Percentiles rank a stretch among this genome's conserved stretches.
Conservation (phyloP, 2,113 vertebrate species). For the Macaca mulatta region DNA sequence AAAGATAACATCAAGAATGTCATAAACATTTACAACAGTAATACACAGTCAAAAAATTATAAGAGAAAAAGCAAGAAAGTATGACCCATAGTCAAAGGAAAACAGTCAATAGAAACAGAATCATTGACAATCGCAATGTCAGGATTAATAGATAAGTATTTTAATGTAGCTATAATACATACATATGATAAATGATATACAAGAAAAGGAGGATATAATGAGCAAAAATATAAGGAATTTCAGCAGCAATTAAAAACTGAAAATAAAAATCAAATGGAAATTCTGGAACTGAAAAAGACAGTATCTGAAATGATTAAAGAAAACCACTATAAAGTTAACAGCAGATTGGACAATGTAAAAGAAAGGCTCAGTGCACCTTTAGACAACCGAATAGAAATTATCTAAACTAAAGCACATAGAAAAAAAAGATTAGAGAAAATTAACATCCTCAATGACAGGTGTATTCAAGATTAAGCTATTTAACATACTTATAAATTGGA, state of each 20-base stretch:
- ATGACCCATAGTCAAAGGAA: neutral
- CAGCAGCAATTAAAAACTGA: neutral
- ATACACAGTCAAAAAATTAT: neutral
- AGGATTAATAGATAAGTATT: neutral
- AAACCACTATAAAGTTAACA: neutral
- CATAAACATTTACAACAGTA: neutral
- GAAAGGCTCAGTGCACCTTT: neutral
- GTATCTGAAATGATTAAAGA: neutral
- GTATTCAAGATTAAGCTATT: neutral
- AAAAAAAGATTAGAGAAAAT: neutral
- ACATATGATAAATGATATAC: neutral
- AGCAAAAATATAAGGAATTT: neutral
- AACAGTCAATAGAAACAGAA: neutral
- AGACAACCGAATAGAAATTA: neutral
- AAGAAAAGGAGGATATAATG: neutral
- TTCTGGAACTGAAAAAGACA: neutral
- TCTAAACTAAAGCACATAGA: neutral
- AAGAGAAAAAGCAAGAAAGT: neutral
- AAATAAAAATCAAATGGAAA: neutral
- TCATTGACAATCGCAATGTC: neutral
- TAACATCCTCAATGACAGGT: neutral
- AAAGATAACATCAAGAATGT: neutral
- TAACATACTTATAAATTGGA: neutral
- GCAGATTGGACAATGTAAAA: neutral
- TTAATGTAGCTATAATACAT: neutral